Base-by-base conservation (phyloP, 2,888 invertebrate genomes). In the Dione juno region DNA sequence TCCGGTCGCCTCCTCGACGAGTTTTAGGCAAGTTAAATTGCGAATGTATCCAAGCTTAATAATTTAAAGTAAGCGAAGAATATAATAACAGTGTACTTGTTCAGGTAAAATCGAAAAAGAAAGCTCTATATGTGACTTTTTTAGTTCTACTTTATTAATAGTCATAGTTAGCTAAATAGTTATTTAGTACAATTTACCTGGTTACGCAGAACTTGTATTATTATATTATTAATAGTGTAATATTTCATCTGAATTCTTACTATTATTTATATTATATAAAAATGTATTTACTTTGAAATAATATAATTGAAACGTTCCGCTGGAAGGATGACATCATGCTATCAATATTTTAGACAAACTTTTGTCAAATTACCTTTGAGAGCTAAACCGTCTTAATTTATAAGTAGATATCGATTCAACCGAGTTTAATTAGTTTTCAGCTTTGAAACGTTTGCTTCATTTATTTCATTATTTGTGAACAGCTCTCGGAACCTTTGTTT, bases 1-100 rank as follows among this genome's bases (percentile, higher is more conserved):
- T 90, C 88, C 84, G 75, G 81, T 79, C 84, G 82, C 86, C 85
- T 84, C 78, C 76, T 83, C 82, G 86, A 81, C 84, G 89, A 91
- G 86, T 91, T 89, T 87, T 84, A 87, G 86, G 85, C 88, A 91
- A 91, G 87, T 91, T 91, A 90, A 90, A 91, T 91, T 91, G 89
- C 87, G 86, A 90, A 89, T 90, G 88, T 90, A 90, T 90, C 91
- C 89, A 90, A 91, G 89, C 88, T 88, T 88, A 90, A 90, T 90
- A 90, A 89, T 87, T 88, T 88, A 83, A 89, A 89, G 88, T 88
- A 86, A 86, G 83, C 84, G 81, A 85, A 88, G 87, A 89, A 89
- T 88, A 88, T 85, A 84, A 86, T 61, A 61, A 45, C 45, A n/a
- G 45, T 59, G 41, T 59, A 59, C 45, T 59, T 43, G 43, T 21